Conservation (phyloP, 2,113 vertebrate species). For the Macrotis lagotis region DNA sequence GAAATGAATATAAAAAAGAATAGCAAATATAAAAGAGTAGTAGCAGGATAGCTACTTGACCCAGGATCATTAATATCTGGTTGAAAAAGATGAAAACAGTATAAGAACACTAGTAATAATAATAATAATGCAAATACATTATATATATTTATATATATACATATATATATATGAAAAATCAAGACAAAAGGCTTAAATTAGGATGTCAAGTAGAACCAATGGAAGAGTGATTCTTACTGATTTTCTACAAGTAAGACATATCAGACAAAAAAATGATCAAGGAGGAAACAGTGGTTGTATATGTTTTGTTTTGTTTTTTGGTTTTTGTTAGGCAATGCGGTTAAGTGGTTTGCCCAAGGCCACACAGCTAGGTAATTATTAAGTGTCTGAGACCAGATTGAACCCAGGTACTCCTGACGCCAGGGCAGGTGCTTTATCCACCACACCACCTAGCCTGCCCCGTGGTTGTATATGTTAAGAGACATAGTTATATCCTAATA, state of each 20-base stretch:
- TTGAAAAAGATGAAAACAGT: not conserved
- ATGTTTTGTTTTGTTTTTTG: too few species aligned
- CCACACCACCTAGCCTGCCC: too few species aligned
- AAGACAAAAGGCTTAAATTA: not conserved
- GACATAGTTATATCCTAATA: not conserved
- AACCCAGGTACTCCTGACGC: too few species aligned
- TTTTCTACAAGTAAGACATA: not conserved
- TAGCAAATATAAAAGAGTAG: not conserved
- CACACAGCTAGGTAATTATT: too few species aligned
- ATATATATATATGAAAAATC: not conserved
- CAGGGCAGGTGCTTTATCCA: too few species aligned
- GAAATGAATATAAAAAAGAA: not conserved
- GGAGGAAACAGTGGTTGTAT: not conserved
- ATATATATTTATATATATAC: too few species aligned
- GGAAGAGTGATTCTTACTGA: not conserved
- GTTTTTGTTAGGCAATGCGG: too few species aligned
- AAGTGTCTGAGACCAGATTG: too few species aligned
- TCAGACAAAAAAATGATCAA: not conserved
- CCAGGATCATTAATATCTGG: not conserved
- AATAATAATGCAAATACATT: not conserved
- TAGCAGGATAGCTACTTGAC: not conserved
- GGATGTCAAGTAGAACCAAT: not conserved
- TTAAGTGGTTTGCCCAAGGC: too few species aligned
- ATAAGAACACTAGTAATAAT: conserved; percentile 19
- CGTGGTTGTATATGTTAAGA: not conserved